Conservation (phyloP, 2,888 invertebrate species). For the Acanthopleura granulata region DNA sequence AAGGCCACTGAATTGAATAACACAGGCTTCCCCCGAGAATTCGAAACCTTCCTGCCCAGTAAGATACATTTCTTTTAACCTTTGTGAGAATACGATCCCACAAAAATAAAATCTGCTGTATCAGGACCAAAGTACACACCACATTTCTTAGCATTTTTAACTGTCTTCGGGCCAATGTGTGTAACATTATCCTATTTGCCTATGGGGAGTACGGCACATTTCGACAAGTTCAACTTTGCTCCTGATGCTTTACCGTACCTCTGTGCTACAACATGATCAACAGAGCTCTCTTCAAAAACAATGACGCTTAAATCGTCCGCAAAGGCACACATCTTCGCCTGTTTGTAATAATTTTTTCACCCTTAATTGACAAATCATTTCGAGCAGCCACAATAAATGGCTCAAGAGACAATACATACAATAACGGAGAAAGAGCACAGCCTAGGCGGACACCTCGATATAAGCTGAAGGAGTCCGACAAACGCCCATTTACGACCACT, state of each 20-base stretch:
- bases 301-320: constrained; percentile 25
- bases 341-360: constrained; percentile 22
- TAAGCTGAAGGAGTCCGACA: neutral
- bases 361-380: constrained; percentile 19
- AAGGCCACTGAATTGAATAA: constrained; percentile 3
- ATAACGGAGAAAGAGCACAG: constrained; percentile 11
- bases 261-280: constrained; percentile 8
- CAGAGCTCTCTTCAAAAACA: constrained; percentile 15
- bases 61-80: neutral
- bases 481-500: neutral
- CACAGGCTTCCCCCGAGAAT: neutral
- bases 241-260: constrained; percentile 27
- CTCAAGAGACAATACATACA: constrained; percentile 18
- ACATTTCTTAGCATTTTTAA: constrained; percentile 1
- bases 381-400: neutral
- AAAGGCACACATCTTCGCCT: constrained; percentile 22
- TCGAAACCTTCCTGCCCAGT: neutral
- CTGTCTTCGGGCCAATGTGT: constrained; percentile 28
- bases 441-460: constrained; percentile 12
- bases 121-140: constrained; percentile 9
- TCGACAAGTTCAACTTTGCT: constrained; percentile 31
- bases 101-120: neutral
- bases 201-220: constrained; percentile 31
- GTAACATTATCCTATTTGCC: constrained; percentile 36
- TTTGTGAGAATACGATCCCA: neutral